Evolutionary conservation across 1,140 invertebrate species (phyloP).

Genomic region (Drosophila saltans): DNA sequence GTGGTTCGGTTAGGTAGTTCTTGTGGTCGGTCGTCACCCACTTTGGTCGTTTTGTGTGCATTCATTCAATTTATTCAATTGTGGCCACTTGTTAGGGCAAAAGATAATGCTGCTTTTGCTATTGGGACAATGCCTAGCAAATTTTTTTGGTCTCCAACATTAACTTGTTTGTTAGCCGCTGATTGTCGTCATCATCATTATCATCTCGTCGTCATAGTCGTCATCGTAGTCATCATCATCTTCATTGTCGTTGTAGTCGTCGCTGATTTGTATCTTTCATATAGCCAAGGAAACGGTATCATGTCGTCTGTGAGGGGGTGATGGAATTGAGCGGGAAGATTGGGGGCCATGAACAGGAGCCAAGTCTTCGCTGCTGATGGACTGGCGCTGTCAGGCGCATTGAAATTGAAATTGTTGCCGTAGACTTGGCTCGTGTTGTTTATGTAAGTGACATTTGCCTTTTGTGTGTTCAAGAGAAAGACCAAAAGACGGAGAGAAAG

Average conservation of each 20-base stretch:
- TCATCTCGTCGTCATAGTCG: slow-evolving; percentile 40
- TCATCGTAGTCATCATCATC: slow-evolving; percentile 42
- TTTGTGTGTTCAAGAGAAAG: slow-evolving; percentile 52
- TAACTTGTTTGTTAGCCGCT: slow-evolving; percentile 75
- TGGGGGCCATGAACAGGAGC: slow-evolving; percentile 1
- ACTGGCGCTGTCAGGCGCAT: slow-evolving; percentile 75
- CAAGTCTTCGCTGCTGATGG: slow-evolving; percentile 29
- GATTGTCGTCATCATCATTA: slow-evolving; percentile 70
- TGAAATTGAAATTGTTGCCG: slow-evolving; percentile 76
- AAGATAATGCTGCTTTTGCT: slow-evolving; percentile 25
- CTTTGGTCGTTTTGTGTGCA: slow-evolving; percentile 44
- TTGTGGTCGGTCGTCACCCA: slow-evolving; percentile 39
- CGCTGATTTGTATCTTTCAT: slow-evolving; percentile 64
- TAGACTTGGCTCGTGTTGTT: slow-evolving; percentile 51
- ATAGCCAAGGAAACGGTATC: slow-evolving; percentile 27
- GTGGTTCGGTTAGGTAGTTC: slow-evolving; percentile 4
- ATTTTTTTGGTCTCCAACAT: slow-evolving; percentile 57
- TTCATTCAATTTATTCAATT: slow-evolving; percentile 78
- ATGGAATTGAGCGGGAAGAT: neutral
- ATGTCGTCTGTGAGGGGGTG: neutral
- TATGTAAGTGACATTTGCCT: slow-evolving; percentile 71
- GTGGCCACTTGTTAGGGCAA: slow-evolving; percentile 77
- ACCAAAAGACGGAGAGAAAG: neutral
- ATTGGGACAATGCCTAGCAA: slow-evolving; percentile 60
- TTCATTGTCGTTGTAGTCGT: slow-evolving; percentile 23